phyloP scores from a whole-genome alignment of 2,113 vertebrate species.

The Psophia crepitans region DNA sequence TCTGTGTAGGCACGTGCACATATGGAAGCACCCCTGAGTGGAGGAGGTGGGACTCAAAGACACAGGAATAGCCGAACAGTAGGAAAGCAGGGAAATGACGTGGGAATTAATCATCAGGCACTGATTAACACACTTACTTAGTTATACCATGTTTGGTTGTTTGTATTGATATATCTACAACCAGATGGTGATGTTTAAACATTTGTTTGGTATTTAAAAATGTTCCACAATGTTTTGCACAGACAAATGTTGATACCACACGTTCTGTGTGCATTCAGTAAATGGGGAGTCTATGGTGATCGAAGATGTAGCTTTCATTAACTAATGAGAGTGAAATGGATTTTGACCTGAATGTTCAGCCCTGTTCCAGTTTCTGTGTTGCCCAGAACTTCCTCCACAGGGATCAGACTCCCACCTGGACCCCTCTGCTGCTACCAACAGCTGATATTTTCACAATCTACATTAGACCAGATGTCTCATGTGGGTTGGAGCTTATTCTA shows the following conservation, averaged over 20 bases:
- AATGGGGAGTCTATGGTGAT: neutral
- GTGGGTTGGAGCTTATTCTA: neutral
- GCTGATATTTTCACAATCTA: neutral
- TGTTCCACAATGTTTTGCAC: conserved; percentile 46
- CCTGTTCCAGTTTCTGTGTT: neutral
- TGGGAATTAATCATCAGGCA: conserved; percentile 37
- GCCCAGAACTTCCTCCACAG: neutral
- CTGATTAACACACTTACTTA: conserved; percentile 43
- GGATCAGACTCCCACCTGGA: neutral
- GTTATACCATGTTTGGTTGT: conserved; percentile 56
- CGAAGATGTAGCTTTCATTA: rapidly evolving
- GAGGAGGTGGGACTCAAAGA: neutral
- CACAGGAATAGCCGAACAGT: neutral
- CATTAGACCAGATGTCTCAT: neutral
- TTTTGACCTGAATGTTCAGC: neutral
- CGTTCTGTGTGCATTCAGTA: neutral
- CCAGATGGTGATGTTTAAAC: conserved; percentile 67
- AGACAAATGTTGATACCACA: conserved; percentile 35
- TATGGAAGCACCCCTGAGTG: neutral
- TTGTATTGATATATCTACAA: conserved; percentile 58
- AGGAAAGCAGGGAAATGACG: neutral
- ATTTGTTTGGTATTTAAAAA: conserved; percentile 61
- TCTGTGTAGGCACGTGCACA: neutral
- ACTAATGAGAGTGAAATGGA: neutral
- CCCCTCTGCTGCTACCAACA: neutral